These are phyloP conservation scores for Sebastes hubbsi DNA, from an alignment of 2,797 vertebrate genomes.

Conservation along the genomic window DNA sequence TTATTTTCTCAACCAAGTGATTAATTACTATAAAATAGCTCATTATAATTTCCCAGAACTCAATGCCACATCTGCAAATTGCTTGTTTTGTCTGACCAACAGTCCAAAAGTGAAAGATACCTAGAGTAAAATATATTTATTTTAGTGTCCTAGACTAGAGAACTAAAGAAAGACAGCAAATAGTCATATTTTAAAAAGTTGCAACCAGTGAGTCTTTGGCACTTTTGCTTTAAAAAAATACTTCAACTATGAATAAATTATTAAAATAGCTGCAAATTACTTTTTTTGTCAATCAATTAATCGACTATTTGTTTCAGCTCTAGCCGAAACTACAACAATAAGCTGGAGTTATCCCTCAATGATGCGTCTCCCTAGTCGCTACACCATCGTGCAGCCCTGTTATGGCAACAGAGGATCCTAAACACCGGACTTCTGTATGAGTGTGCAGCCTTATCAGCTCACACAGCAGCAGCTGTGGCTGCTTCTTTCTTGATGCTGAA, in stretches of 20 bases:
- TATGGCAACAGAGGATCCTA: background rate
- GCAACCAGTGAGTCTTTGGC: background rate
- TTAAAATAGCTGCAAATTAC: background rate
- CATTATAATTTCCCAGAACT: background rate
- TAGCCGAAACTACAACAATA: background rate
- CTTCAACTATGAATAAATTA: background rate
- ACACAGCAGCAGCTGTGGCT: background rate
- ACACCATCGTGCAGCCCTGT: background rate
- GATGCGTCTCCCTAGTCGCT: background rate
- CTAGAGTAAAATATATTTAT: background rate
- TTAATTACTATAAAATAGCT: background rate
- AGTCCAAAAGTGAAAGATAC: background rate
- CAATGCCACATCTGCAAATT: background rate
- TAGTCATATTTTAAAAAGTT: background rate
- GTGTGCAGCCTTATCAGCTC: background rate
- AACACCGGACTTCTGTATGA: background rate
- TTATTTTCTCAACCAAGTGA: background rate
- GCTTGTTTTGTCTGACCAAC: background rate
- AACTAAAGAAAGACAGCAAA: background rate
- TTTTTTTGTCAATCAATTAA: background rate
- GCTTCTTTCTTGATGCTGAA: background rate
- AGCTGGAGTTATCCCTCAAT: too few relatives aligned
- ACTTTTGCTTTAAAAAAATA: background rate
- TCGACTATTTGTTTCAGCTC: background rate
- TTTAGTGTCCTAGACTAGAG: background rate